Conservation (phyloP, 2,113 vertebrate species). For the Corythornis madagascariensis region DNA sequence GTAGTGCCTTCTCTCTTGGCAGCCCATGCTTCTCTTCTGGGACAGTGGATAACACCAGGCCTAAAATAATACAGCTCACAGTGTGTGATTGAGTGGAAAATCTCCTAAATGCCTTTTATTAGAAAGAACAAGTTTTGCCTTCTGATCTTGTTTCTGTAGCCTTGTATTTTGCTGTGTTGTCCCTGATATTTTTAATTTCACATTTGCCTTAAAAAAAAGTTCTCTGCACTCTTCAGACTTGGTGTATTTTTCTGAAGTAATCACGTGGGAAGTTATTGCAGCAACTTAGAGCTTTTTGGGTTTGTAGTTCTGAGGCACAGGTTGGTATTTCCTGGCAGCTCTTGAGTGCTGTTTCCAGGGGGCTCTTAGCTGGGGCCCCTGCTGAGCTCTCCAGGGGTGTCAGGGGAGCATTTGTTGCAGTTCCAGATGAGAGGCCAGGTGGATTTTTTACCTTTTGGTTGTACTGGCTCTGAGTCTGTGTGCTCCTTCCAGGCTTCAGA, state of each 20-base stretch:
- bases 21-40: not conserved
- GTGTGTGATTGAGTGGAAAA: not conserved
- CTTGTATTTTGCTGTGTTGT: not conserved
- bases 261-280: not conserved
- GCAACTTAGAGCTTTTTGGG: not conserved
- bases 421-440: not conserved
- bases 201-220: not conserved
- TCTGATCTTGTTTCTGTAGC: not conserved
- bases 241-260: not conserved
- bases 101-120: not conserved
- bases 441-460: not conserved
- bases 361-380: not conserved
- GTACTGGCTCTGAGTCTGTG: not conserved
- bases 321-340: not conserved
- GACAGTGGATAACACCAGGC: not conserved
- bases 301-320: not conserved
- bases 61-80: not conserved
- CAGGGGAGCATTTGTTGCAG: not conserved
- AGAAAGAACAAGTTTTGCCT: not conserved
- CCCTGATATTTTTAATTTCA: conserved; percentile 20
- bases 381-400: not conserved
- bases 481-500: not conserved
- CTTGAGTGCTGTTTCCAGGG: not conserved
- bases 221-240: not conserved
- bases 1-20: not conserved